Percentiles rank a stretch among this genome's conserved stretches.
Evolutionary conservation across 2,888 invertebrate species (phyloP).

Genomic region (Euzophera pinguis): DNA sequence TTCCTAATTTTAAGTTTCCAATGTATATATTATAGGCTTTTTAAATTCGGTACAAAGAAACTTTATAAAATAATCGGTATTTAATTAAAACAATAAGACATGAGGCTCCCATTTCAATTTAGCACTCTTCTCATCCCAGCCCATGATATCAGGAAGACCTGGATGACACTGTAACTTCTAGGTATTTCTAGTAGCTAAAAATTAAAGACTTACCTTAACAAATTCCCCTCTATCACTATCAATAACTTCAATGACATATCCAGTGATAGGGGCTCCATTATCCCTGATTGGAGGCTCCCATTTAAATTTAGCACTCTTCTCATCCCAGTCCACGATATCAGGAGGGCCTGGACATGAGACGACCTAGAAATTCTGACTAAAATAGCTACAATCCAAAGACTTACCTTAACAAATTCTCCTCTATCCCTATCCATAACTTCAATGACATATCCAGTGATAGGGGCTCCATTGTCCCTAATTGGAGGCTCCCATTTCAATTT

Average conservation of each 20-base stretch:
- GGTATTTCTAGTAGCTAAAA: no score
- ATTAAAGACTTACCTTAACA: constrained; percentile 82
- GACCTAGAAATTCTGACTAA: constrained; percentile 99
- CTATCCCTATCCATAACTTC: constrained; percentile 95
- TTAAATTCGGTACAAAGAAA: no score
- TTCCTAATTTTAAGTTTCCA: no score
- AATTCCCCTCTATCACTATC: constrained; percentile 92
- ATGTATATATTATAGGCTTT: no score
- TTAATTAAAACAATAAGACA: no score
- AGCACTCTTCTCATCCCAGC: constrained; percentile 94
- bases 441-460: constrained; percentile 95
- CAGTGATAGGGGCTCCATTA: constrained; percentile 96
- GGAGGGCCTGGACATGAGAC: constrained; percentile 92
- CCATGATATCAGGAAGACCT: constrained; percentile 93
- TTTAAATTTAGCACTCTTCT: constrained; percentile 92
- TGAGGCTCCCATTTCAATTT: constrained; percentile 95
- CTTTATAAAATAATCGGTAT: no score
- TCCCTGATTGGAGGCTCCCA: constrained; percentile 95
- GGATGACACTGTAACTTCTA: no score
- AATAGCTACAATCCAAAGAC: no score
- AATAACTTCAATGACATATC: constrained; percentile 95
- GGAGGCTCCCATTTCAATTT: constrained; percentile 96
- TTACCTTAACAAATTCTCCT: constrained; percentile 87
- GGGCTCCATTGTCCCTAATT: constrained; percentile 94
- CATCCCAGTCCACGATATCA: constrained; percentile 94